Base-by-base conservation (phyloP, 2,797 vertebrate genomes). In the Rhodeus uyekii region DNA sequence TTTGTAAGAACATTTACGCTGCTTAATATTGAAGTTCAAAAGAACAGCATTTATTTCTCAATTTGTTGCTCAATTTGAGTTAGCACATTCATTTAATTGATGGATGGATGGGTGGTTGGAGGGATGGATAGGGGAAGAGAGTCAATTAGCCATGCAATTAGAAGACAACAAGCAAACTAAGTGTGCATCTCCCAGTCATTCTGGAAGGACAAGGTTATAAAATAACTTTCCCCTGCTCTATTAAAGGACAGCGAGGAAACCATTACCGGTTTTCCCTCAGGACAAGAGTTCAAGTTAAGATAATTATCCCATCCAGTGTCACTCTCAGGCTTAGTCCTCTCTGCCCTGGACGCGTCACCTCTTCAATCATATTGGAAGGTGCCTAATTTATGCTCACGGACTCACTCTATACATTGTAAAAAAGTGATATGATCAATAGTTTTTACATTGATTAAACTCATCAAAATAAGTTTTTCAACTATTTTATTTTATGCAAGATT, bases 141-240 rank as follows among this genome's bases (percentile, higher is more conserved):
- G 22, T 61, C 85, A 92, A 91, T 94, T 92, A 93, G 85, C 73
- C 19, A 83, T 86, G 86, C 87, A 89, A 91, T 91, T 90, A 89
- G 83, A 85, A 87, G 72, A 64, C 80, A 36, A 81, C 78, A 83
- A 85, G 19, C 0, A 83, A 86, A 85, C 86, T 78, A 72, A 84
- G 83, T 80, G 80, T 83, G 82, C 46, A 84, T 83, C 84, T 87
- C 32, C 60, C 29, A 82, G 87, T 89, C 86, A 83, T 69, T 65
- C 80, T 84, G 64, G 72, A 82, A 74, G 76, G 76, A 63, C 36
- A 65, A 82, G 64, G 63, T 84, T 63, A 86, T 76, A 48, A 82
- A 82, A 82, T 50, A 80, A 69, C 76, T 87, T 85, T 84, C 38
- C 58, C 36, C 27, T 36, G 48, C 88, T 83, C 86, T 77, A 60